These are phyloP conservation scores for Pollimyrus isidori DNA, from an alignment of 2,113 vertebrate genomes.

Conservation along the genomic window DNA sequence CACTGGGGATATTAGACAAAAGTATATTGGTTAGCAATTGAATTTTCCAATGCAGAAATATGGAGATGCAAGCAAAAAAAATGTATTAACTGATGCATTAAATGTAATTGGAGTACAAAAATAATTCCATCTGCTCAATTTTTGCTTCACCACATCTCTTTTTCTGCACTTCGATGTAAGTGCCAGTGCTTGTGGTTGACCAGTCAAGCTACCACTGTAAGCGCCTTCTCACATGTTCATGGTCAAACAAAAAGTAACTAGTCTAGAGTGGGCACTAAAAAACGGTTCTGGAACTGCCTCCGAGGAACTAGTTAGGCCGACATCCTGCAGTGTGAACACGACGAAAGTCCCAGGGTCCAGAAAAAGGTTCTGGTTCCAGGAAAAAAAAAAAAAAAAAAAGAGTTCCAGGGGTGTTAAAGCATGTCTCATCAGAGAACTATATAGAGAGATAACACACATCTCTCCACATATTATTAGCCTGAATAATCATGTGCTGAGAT, in stretches of 20 bases:
- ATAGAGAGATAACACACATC: neutral
- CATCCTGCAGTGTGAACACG: neutral
- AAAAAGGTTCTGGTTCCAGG: neutral
- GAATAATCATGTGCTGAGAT: neutral
- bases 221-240: neutral
- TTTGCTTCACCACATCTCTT: neutral
- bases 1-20: neutral
- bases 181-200: neutral
- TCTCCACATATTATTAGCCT: neutral
- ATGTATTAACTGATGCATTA: neutral
- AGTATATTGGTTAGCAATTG: neutral
- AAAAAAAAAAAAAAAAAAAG: no score
- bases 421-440: neutral
- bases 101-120: neutral
- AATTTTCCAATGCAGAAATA: neutral
- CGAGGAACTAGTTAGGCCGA: neutral
- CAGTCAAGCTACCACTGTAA: neutral
- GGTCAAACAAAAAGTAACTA: neutral
- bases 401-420: neutral
- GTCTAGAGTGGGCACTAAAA: neutral
- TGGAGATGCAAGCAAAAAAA: neutral
- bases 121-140: neutral
- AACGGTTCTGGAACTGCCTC: neutral
- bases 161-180: neutral
- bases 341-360: neutral